Conservation (phyloP, 2,797 vertebrate species). For the Pempheris klunzingeri region DNA sequence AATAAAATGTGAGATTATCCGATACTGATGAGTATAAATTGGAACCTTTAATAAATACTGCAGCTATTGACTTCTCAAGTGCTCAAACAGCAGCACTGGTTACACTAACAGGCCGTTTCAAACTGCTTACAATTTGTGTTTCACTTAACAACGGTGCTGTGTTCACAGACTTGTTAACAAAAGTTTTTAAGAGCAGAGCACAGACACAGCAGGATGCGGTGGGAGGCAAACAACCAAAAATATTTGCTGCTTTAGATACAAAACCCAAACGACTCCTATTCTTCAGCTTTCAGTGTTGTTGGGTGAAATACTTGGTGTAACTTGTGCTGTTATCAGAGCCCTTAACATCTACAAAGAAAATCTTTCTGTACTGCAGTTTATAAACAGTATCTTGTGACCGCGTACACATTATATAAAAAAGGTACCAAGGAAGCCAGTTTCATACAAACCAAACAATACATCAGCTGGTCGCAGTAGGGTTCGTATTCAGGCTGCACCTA, state of each 20-base stretch:
- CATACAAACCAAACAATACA: neutral
- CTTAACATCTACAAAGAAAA: neutral
- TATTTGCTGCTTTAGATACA: constrained; percentile 22
- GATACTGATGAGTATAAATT: neutral
- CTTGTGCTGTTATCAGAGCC: no score
- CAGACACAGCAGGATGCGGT: constrained; percentile 7
- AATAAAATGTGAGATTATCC: neutral
- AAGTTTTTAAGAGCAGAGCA: neutral
- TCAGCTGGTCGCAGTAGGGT: neutral
- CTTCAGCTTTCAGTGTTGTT: neutral
- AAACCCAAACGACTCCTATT: neutral
- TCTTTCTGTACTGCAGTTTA: neutral
- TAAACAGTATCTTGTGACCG: neutral
- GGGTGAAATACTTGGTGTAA: neutral
- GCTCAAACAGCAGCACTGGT: constrained; percentile 15
- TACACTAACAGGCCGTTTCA: constrained; percentile 14
- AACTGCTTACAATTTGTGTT: neutral
- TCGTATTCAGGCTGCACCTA: no score
- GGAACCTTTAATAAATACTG: neutral
- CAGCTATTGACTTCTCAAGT: neutral
- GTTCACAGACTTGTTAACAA: constrained; percentile 33
- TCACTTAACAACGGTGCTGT: constrained; percentile 30
- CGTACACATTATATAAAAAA: neutral
- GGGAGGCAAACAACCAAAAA: constrained; percentile 13
- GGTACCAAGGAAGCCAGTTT: neutral